Evolutionary conservation across 2,797 vertebrate genomes (phyloP).

Genomic region (Amblyraja radiata): DNA sequence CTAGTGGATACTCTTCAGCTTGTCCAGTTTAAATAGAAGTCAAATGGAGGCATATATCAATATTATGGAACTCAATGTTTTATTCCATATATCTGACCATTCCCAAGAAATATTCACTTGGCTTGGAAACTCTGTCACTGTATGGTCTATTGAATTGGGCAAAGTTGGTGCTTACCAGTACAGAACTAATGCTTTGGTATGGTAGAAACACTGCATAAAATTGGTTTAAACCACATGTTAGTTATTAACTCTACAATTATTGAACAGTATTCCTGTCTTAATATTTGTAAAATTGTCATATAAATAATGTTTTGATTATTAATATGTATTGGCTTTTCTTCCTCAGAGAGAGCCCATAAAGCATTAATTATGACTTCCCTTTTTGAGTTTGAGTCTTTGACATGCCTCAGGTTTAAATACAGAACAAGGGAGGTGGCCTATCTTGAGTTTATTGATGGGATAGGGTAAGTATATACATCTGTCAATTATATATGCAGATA

Average conservation of each 20-base stretch:
- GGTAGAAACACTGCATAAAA: neutral
- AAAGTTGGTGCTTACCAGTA: neutral
- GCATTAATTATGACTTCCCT: constrained; percentile 43
- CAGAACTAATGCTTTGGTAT: neutral
- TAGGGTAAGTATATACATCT: constrained; percentile 47
- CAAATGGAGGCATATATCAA: neutral
- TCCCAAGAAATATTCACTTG: neutral
- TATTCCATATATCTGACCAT: neutral
- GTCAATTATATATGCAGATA: no score
- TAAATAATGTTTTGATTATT: neutral
- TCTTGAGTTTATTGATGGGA: constrained; percentile 43
- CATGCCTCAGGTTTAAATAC: constrained; percentile 53
- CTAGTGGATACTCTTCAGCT: neutral
- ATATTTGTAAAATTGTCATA: neutral
- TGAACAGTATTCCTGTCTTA: neutral
- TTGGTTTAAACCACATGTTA: neutral
- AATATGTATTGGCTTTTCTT: constrained; percentile 1
- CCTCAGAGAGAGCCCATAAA: neutral
- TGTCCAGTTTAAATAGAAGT: neutral
- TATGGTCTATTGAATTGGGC: neutral
- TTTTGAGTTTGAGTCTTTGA: constrained; percentile 50
- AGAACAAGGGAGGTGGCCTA: constrained; percentile 50
- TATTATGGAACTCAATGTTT: neutral
- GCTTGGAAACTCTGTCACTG: neutral
- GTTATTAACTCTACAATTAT: neutral